phyloP scores from a whole-genome alignment of 2,113 vertebrate genomes.

The Cairina moschata region DNA sequence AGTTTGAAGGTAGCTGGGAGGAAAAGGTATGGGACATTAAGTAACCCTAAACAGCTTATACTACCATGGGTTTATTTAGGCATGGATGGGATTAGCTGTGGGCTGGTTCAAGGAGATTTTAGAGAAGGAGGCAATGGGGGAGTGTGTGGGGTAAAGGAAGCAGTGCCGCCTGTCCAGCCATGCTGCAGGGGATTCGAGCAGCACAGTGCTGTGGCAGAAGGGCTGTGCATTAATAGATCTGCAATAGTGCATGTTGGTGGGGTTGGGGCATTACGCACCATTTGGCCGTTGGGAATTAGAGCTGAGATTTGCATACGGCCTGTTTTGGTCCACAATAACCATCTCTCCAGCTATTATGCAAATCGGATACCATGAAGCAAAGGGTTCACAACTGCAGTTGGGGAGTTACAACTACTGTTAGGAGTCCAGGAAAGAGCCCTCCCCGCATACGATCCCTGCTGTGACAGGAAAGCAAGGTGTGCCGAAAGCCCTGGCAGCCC shows the following conservation, averaged over 20 bases:
- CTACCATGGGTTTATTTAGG: constrained; percentile 15
- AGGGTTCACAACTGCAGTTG: not conserved
- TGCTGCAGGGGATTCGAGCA: not conserved
- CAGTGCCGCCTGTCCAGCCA: not conserved
- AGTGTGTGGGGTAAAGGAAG: not conserved
- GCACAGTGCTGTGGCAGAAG: not conserved
- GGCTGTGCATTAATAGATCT: not conserved
- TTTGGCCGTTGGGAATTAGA: not conserved
- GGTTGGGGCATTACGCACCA: not conserved
- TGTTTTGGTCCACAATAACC: not conserved
- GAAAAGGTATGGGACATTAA: not conserved
- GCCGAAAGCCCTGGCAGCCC: constrained; percentile 2
- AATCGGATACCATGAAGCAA: not conserved
- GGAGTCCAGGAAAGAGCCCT: not conserved
- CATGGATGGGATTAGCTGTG: not conserved
- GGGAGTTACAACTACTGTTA: not conserved
- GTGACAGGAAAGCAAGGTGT: not conserved
- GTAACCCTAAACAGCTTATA: constrained; percentile 19
- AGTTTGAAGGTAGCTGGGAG: not conserved
- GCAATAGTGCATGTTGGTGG: not conserved
- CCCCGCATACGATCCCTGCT: not conserved
- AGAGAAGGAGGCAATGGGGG: not conserved
- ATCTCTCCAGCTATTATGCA: not conserved
- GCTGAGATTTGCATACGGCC: not conserved
- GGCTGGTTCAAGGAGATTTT: not conserved